Percentiles rank a stretch among this genome's conserved stretches.
These are phyloP conservation scores for Gambusia yucatana DNA, from an alignment of 2,797 vertebrate genomes.

Conservation along the genomic window DNA sequence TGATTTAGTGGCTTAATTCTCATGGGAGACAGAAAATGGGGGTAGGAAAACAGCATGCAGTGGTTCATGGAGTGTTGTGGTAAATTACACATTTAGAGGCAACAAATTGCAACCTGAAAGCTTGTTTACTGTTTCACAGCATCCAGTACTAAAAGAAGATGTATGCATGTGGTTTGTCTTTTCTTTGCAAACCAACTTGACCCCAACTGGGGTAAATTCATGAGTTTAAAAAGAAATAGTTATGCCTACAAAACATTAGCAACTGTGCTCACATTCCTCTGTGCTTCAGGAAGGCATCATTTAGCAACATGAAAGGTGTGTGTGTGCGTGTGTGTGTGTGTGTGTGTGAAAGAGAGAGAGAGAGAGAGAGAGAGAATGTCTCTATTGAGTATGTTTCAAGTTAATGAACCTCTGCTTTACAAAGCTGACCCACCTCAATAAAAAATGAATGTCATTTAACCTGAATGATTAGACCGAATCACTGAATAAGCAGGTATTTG, in stretches of 20 bases:
- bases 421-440: constrained; percentile 4
- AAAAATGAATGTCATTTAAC: constrained; percentile 28
- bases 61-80: constrained; percentile 33
- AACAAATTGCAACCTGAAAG: constrained; percentile 42
- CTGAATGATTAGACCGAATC: constrained; percentile 32
- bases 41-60: constrained; percentile 28
- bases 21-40: constrained; percentile 35
- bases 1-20: constrained; percentile 58
- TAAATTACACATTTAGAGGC: constrained; percentile 46
- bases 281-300: background rate
- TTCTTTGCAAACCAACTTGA: constrained; percentile 16
- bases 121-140: constrained; percentile 34
- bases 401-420: constrained; percentile 16
- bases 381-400: constrained; percentile 28
- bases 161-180: constrained; percentile 2
- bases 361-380: background rate
- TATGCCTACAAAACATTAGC: constrained; percentile 5
- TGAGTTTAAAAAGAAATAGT: constrained; percentile 18
- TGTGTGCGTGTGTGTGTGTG: no score
- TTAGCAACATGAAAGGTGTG: constrained; percentile 1
- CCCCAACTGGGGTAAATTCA: constrained; percentile 2
- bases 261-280: background rate
- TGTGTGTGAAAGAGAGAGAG: no score
- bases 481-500: constrained; percentile 48
- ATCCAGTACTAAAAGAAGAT: background rate